Evolutionary conservation across 1,140 invertebrate species (phyloP).

Genomic region (Caenorhabditis inopinata): DNA sequence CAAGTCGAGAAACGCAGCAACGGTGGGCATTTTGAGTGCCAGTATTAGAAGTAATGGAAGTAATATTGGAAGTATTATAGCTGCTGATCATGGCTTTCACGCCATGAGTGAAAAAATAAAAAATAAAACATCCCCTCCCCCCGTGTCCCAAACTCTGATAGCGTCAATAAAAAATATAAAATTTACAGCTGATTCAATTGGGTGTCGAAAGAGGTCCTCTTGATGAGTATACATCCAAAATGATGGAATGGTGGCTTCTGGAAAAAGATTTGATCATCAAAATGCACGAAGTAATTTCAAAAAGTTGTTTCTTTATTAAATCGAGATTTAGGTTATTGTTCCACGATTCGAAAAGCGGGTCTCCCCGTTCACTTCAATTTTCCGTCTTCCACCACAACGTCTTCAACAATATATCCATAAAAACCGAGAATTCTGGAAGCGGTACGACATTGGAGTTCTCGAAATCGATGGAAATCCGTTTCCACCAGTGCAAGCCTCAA

Average conservation of each 20-base stretch:
- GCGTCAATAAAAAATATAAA: background rate
- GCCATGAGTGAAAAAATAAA: background rate
- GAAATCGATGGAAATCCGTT: slow-evolving; percentile 57
- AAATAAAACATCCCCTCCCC: background rate
- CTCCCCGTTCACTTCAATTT: slow-evolving; percentile 56
- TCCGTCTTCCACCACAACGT: slow-evolving; percentile 49
- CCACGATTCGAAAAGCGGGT: slow-evolving; percentile 51
- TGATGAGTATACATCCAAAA: slow-evolving; percentile 61
- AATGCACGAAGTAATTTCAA: slow-evolving; percentile 47
- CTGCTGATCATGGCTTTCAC: background rate
- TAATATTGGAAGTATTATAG: too few species aligned
- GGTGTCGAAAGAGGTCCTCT: slow-evolving; percentile 53
- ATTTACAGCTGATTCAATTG: slow-evolving; percentile 59
- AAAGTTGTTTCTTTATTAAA: background rate
- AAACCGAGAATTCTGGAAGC: slow-evolving; percentile 40
- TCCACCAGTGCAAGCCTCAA: slow-evolving; percentile 29
- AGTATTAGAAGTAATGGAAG: too few species aligned
- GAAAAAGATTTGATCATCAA: slow-evolving; percentile 55
- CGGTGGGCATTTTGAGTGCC: too few species aligned
- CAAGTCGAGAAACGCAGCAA: too few species aligned
- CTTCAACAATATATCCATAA: slow-evolving; percentile 46
- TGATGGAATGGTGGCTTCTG: slow-evolving; percentile 62
- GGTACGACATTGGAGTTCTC: slow-evolving; percentile 52
- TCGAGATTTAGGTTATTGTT: slow-evolving; percentile 36
- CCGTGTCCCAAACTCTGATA: background rate